Base-by-base conservation (phyloP, 1,140 invertebrate species). In the Chrysomallon squamiferum region DNA sequence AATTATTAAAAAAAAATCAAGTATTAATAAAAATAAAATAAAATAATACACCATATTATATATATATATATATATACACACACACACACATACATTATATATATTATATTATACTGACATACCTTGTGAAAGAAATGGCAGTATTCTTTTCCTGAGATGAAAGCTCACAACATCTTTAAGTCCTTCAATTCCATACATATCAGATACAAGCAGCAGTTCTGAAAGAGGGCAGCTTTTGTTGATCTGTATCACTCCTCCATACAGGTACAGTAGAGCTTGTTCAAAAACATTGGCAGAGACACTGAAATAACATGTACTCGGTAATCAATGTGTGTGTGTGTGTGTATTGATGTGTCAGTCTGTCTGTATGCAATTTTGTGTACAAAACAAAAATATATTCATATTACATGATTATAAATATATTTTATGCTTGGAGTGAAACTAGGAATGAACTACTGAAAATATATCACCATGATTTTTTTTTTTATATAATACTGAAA, bases 51-150 rank as follows among this genome's bases (percentile, higher is more conserved):
- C n/a, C n/a, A n/a, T n/a, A n/a, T n/a, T n/a, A n/a, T n/a, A n/a
- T n/a, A n/a, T n/a, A n/a, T n/a, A n/a, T n/a, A n/a, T n/a, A n/a
- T n/a, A n/a, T n/a, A n/a, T n/a, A n/a, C n/a, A n/a, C n/a, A n/a
- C n/a, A n/a, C n/a, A n/a, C n/a, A n/a, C n/a, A n/a, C n/a, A n/a
- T n/a, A n/a, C n/a, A n/a, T n/a, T n/a, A n/a, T n/a, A n/a, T n/a
- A n/a, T n/a, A n/a, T n/a, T n/a, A n/a, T n/a, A n/a, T n/a, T n/a
- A n/a, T n/a, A n/a, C n/a, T n/a, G n/a, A 85, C 71, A 82, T 84
- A 93, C 92, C 87, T 91, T 91, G 77, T 95, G 93, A 81, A 95
- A 95, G 76, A 93, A 91, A 83, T 97, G 95, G 83, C 94, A 96
- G 85, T 95, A 94, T 85, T 94, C 93, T 5, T 91, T n/a, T 90